Evolutionary conservation across 2,888 invertebrate genomes (phyloP).

Genomic region (Cremastobaeus sp.): DNA sequence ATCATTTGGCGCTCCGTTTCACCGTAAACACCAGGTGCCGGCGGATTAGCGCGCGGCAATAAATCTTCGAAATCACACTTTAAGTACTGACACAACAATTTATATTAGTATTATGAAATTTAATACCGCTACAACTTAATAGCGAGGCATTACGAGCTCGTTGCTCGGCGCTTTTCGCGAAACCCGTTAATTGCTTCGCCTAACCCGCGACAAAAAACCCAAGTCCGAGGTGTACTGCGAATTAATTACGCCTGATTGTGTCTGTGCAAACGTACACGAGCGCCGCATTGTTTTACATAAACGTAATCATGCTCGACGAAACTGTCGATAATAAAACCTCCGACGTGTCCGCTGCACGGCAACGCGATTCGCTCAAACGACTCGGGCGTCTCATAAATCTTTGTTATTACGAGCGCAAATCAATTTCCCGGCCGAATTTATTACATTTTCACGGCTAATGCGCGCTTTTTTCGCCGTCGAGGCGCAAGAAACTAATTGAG

Average conservation of each 20-base stretch:
- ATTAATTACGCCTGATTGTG: conserved; percentile 7
- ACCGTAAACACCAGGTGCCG: conserved; percentile 43
- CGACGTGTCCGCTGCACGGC: neutral
- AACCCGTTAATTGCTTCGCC: conserved; percentile 27
- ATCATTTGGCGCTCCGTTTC: conserved; percentile 41
- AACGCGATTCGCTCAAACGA: conserved; percentile 16
- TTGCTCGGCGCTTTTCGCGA: conserved; percentile 31
- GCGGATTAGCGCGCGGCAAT: conserved; percentile 36
- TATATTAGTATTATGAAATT: conserved; percentile 48
- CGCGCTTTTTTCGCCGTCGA: too few species aligned
- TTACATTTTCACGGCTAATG: conserved; percentile 1
- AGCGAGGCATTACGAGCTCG: conserved; percentile 33
- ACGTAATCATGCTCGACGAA: conserved; percentile 13
- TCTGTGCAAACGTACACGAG: too few species aligned
- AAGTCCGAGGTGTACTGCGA: neutral
- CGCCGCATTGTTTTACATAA: conserved; percentile 24
- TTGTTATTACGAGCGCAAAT: conserved; percentile 6
- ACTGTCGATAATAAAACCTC: conserved; percentile 16
- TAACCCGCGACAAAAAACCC: conserved; percentile 12
- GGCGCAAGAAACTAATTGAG: too few species aligned
- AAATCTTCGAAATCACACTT: conserved; percentile 48
- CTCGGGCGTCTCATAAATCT: conserved; percentile 9
- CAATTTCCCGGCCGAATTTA: neutral
- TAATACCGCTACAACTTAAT: conserved; percentile 39
- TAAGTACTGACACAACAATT: conserved; percentile 38